These are phyloP conservation scores for Florisuga fusca DNA, from an alignment of 2,797 vertebrate genomes.

Conservation along the genomic window DNA sequence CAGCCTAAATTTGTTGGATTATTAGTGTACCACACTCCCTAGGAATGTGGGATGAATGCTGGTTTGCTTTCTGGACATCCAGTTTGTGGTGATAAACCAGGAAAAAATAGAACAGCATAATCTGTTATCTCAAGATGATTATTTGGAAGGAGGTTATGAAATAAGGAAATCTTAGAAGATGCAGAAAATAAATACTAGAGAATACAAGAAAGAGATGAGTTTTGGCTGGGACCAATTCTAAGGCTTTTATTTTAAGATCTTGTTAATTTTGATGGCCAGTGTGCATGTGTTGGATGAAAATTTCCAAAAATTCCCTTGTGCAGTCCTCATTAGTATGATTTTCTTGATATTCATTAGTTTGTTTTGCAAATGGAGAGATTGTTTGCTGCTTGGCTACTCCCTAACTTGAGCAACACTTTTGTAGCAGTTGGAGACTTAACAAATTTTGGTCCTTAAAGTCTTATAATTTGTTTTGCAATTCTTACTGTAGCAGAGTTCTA, in stretches of 20 bases:
- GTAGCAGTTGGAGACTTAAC: not conserved
- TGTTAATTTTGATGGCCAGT: not conserved
- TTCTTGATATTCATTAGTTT: fast-evolving
- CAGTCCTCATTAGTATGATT: not conserved
- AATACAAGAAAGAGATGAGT: not conserved
- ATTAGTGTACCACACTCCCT: not conserved
- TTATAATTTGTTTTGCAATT: not conserved
- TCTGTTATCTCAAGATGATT: fast-evolving
- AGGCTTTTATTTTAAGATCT: not conserved
- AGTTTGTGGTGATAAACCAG: not conserved
- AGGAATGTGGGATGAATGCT: not conserved
- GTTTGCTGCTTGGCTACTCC: not conserved
- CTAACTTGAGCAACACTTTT: not conserved
- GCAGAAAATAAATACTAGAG: not conserved
- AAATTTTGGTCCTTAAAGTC: not conserved
- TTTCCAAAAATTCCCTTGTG: not conserved
- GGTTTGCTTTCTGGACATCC: not conserved
- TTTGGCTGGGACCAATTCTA: not conserved
- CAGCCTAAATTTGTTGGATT: not conserved
- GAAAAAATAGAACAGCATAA: not conserved
- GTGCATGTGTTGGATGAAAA: not conserved
- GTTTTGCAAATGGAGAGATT: not conserved
- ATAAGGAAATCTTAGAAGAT: not conserved
- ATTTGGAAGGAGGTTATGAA: not conserved
- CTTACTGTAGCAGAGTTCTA: not conserved